Base-by-base conservation (phyloP, 2,113 vertebrate species). In the Puntigrus tetrazona region DNA sequence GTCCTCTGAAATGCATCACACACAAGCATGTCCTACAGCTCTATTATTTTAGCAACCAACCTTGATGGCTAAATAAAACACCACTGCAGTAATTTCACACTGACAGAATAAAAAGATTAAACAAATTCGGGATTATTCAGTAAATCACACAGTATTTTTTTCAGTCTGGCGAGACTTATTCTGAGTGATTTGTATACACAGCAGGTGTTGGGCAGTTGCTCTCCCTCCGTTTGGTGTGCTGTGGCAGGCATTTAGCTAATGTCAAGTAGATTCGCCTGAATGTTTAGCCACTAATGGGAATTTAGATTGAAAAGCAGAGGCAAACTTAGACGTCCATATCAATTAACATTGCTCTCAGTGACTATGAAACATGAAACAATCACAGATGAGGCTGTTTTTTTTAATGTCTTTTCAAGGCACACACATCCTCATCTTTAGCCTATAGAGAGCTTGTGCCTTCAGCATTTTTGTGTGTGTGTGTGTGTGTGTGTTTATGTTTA, bases 151-250 rank as follows among this genome's bases (percentile, higher is more conserved):
- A 31, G 34, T 43, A 34, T 20, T 22, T 20, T 9, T 36, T 41
- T 61, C 18, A 59, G 8, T 45, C 38, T 43, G 13, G 11, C 45
- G 10, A 72, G 16, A 10, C 14, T 61, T 27, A 38, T 59, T 73
- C 18, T 20, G n/a, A n/a, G 83, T 75, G 43, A 67, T 82, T 82
- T 82, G 61, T 84, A 80, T 47, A 55, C 67, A 52, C 38, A 81
- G 83, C 73, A 55, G 79, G 83, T 85, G 74, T 78, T n/a, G 25
- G 59, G 52, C 50, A 80, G 59, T 80, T 79, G 43, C 73, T 75
- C 25, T 65, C 27, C n/a, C n/a, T n/a, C n/a, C n/a, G n/a, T n/a
- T n/a, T n/a, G n/a, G n/a, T n/a, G n/a, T n/a, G n/a, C n/a, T n/a
- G n/a, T n/a, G n/a, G 52, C 14, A 78, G 78, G n/a, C n/a, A n/a